Base-by-base conservation (phyloP, 2,113 vertebrate genomes). In the Leptocoma aspasia region DNA sequence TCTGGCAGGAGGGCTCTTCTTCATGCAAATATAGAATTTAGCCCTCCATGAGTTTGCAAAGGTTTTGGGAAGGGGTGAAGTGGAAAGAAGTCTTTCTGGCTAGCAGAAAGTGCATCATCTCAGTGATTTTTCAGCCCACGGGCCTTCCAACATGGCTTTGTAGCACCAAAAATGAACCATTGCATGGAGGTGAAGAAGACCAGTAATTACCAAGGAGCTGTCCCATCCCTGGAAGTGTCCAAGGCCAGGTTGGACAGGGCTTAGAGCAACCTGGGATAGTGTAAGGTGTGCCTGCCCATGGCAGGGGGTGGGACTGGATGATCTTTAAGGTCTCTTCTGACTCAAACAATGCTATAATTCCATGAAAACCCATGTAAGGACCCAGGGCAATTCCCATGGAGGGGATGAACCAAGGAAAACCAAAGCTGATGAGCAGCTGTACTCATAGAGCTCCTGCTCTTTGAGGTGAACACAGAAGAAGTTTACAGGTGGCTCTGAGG, bases 241-340 rank as follows among this genome's bases (percentile, higher is more conserved):
- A 41, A 41, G 41, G 8, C 30, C 8, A 35, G 21, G 17, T 1
- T 54, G 70, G 21, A 33, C 0, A 0, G 2, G 11, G 21, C 11
- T 61, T 69, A n/a, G 26, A 69, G 30, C n/a, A 54, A 6, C 8
- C 21, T 56, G 63, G 10, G 0, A 0, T 24, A 10, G 35, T 33
- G 19, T 10, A 33, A 42, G 31, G 1, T 63, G 10, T 10, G 8
- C 7, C 3, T 77, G 54, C 10, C 41, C 18, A 27, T 0, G 1
- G 6, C 44, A 22, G 20, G 4, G 11, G 7, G 6, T 42, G 54
- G 16, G 6, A 42, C 6, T 15, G 27, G 18, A 15, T 33, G 35
- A 10, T 1, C 20, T 68, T 68, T 15, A 35, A 31, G 17, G 23
- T 56, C 26, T 68, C 10, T 49, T 61, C 26, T 15, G 10, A 23